Base-by-base conservation (phyloP, 2,888 invertebrate genomes). In the Neoascia interrupta region DNA sequence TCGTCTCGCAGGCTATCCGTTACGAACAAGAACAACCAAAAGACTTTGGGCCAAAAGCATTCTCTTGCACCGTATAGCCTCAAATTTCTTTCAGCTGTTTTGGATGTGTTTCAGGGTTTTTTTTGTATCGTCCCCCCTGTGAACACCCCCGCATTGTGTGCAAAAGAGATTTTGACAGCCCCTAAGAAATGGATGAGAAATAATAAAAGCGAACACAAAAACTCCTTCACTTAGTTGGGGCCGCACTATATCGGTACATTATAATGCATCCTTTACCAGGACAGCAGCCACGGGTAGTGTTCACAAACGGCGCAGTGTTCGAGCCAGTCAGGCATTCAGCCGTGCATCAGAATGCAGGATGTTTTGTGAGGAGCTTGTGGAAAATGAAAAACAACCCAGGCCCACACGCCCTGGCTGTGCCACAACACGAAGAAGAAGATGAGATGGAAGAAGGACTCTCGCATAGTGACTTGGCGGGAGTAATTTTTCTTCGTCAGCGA, bases 401-500 rank as follows among this genome's bases (percentile, higher is more conserved):
- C 75, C 63, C 75, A 68, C 66, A 47, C 54, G 61, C 61, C 69
- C 54, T 61, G 10, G 26, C 5, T 26, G 15, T 3, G 61, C 31
- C 39, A 39, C 18, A 41, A 47, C 26, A 31, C 51, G n/a, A 31
- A 31, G n/a, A 26, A 18, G 39, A 26, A 23, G 2, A 39, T 13
- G 26, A 13, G 10, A 28, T 28, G 45, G 63, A 37, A 51, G 37
- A 63, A 23, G 37, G 51, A 70, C 63, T 53, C 51, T n/a, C 31
- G 45, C 56, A 5, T n/a, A 64, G 45, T 53, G 53, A 58, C 60
- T 61, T 61, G 61, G 60, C 69, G 31, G 47, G 5, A 61, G 79
- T 73, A 79, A 79, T 79, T 79, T 79, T 79, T 79, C 79, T 73
- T 79, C 79, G 79, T 79, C 79, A 73, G 79, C 66, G 15, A 19